Percentiles rank a stretch among this genome's conserved stretches.
Conservation (phyloP, 2,888 invertebrate species). For the Parascotia fuliginaria region DNA sequence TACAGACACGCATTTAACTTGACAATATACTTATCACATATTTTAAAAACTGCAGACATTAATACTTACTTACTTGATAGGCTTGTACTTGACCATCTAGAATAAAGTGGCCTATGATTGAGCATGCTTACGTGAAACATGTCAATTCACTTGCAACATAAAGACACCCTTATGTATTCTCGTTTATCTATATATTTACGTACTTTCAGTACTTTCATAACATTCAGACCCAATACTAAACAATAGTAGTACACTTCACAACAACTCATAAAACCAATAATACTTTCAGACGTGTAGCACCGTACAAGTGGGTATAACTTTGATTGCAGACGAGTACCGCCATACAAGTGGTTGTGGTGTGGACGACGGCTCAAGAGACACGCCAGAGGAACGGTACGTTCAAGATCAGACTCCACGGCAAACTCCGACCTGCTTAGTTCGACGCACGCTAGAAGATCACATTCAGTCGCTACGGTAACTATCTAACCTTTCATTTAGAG, state of each 20-base stretch:
- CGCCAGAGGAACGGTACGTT: conserved; percentile 71
- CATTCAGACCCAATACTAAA: not conserved
- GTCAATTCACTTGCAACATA: too few relatives aligned
- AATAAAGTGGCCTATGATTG: too few relatives aligned
- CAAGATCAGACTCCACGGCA: conserved; percentile 80
- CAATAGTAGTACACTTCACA: conserved; percentile 18
- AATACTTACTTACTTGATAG: too few relatives aligned
- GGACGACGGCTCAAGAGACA: conserved; percentile 66
- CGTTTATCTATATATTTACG: not conserved
- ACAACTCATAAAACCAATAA: conserved; percentile 29
- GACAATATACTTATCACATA: not conserved
- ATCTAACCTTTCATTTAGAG: not conserved
- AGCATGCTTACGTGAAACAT: too few relatives aligned
- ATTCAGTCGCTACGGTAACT: conserved; percentile 74
- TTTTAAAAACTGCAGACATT: too few relatives aligned
- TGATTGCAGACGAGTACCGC: conserved; percentile 86
- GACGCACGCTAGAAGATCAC: conserved; percentile 73
- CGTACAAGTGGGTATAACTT: conserved; percentile 51
- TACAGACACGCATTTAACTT: not conserved
- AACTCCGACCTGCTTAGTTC: conserved; percentile 84
- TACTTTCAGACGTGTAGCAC: conserved; percentile 49
- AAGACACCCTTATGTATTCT: too few relatives aligned
- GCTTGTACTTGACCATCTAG: too few relatives aligned
- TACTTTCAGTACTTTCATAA: not conserved
- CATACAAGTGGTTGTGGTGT: conserved; percentile 88